Percentiles rank a stretch among this genome's conserved stretches.
phyloP scores from a whole-genome alignment of 1,140 invertebrate species.

The Atta colombica region DNA sequence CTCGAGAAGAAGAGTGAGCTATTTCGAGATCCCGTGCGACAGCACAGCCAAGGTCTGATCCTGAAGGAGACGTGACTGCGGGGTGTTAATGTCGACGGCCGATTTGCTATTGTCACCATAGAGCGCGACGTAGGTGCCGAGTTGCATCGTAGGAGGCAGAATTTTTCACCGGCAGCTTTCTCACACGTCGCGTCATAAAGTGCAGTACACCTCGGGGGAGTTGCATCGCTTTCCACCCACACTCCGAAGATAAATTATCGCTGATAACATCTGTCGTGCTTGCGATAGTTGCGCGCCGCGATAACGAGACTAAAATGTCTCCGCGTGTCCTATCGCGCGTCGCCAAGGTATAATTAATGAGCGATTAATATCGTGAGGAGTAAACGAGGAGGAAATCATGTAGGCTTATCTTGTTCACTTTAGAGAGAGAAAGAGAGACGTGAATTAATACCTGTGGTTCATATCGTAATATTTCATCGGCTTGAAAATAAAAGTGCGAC shows the following conservation, averaged over 20 bases:
- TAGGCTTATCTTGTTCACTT: neutral
- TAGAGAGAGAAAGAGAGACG: neutral
- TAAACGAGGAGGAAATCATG: neutral
- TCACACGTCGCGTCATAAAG: slow-evolving; percentile 27
- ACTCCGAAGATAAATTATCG: slow-evolving; percentile 47
- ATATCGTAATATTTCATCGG: neutral
- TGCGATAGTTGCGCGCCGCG: slow-evolving; percentile 6
- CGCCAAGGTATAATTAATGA: slow-evolving; percentile 26
- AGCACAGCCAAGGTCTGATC: slow-evolving; percentile 48
- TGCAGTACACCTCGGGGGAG: slow-evolving; percentile 19
- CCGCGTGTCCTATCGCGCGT: slow-evolving; percentile 4
- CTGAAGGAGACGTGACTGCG: slow-evolving; percentile 46
- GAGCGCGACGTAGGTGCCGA: neutral
- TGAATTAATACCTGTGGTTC: neutral
- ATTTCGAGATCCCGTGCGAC: slow-evolving; percentile 49
- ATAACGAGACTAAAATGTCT: slow-evolving; percentile 26
- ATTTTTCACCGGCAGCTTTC: slow-evolving; percentile 49
- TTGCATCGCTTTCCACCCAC: slow-evolving; percentile 9
- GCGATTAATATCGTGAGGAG: slow-evolving; percentile 32
- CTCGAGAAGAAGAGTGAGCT: slow-evolving; percentile 38
- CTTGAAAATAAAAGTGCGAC: neutral
- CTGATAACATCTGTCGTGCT: slow-evolving; percentile 38
- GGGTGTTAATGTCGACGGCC: slow-evolving; percentile 50
- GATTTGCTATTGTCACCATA: slow-evolving; percentile 55
- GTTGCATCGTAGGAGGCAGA: slow-evolving; percentile 6